Evolutionary conservation across 2,888 invertebrate species (phyloP).

Genomic region (Matsumyia berberina): DNA sequence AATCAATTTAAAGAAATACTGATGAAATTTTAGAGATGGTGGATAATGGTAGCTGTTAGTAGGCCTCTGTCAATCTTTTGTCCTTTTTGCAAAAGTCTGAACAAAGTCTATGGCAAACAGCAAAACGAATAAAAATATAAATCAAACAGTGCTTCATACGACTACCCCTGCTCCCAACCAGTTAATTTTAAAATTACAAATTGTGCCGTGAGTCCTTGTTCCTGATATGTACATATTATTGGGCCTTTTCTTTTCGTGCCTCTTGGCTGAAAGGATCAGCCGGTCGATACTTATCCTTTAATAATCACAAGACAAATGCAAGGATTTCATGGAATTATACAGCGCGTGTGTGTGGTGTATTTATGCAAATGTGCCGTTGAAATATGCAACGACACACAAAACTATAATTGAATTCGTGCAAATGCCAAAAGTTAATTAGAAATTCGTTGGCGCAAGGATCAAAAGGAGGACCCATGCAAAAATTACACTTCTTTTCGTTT

Average conservation of each 20-base stretch:
- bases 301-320: conserved; percentile 39
- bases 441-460: conserved; percentile 64
- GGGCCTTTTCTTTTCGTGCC: neutral
- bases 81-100: neutral
- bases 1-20: too few relatives aligned
- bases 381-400: conserved; percentile 33
- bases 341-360: conserved; percentile 8
- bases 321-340: conserved; percentile 43
- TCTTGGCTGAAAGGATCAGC: conserved; percentile 34
- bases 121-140: neutral
- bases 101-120: too few relatives aligned
- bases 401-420: conserved; percentile 51
- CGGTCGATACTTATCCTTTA: conserved; percentile 44
- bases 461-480: conserved; percentile 25
- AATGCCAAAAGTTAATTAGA: conserved; percentile 59
- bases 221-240: conserved; percentile 8
- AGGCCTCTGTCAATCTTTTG: too few relatives aligned
- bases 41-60: neutral
- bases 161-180: neutral
- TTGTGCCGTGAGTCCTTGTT: conserved; percentile 18
- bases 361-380: conserved; percentile 46
- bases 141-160: conserved; percentile 4
- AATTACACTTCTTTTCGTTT: neutral
- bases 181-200: conserved; percentile 24
- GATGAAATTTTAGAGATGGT: too few relatives aligned